Conservation (phyloP, 1,140 invertebrate genomes). For the Wiebesia pumilae region DNA sequence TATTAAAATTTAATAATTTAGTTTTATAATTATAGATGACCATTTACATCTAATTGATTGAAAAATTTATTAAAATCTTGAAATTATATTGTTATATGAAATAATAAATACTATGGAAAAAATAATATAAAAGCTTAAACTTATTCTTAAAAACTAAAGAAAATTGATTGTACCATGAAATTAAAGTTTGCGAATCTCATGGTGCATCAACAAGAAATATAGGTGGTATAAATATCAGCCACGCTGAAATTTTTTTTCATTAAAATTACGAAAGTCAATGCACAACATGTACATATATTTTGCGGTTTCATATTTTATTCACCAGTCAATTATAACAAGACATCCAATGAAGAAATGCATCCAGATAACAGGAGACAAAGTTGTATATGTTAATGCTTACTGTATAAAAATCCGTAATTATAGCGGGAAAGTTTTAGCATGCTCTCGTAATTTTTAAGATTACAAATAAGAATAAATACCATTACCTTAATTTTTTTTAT, state of each 20-base stretch:
- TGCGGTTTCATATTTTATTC: constrained; percentile 54
- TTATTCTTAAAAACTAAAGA: not conserved
- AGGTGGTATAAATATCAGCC: not conserved
- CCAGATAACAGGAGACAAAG: not conserved
- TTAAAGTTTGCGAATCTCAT: not conserved
- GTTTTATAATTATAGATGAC: too few species aligned
- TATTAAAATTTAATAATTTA: too few species aligned
- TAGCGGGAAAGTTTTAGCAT: not conserved
- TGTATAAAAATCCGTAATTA: not conserved
- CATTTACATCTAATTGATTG: too few species aligned
- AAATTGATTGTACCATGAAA: too few species aligned
- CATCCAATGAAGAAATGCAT: not conserved
- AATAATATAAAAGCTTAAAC: not conserved
- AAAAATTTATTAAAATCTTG: too few species aligned
- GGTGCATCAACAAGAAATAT: not conserved
- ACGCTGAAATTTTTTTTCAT: constrained; percentile 57
- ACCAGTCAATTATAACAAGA: not conserved
- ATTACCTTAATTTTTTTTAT: too few species aligned
- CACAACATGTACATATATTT: not conserved
- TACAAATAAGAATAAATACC: too few species aligned
- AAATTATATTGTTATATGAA: too few species aligned
- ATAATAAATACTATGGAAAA: not conserved
- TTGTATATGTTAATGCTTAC: not conserved
- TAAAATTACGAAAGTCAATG: constrained; percentile 57
- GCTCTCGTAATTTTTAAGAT: too few species aligned